Base-by-base conservation (phyloP, 1,140 invertebrate species). In the Drosophila kohkoa region DNA sequence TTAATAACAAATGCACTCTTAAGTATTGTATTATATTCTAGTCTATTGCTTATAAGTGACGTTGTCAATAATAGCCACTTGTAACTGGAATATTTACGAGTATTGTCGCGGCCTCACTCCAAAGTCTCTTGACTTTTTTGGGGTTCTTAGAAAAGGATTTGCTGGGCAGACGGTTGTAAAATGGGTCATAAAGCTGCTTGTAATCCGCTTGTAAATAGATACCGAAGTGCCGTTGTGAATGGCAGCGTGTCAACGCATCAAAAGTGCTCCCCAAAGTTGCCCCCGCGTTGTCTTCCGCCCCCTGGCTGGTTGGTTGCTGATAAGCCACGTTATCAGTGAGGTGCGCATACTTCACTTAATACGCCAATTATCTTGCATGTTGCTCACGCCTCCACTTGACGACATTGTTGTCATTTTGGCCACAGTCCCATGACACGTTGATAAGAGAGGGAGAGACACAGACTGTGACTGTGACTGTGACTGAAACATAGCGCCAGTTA, bases 281-380 rank as follows among this genome's bases (percentile, higher is more conserved):
- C 20, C 20, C 20, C 20, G 20, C 20, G 20, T 25, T 25, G 7
- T 7, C 5, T 5, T 0, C 1, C 20, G 25, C 7, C 20, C 16
- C 8, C 20, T 13, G 41, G 3, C 3, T 4, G 16, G 0, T 10
- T 25, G 7, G 15, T 20, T 7, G 16, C 20, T 54, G 80, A 87
- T 88, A 88, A 88, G 76, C 43, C 32, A 64, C 77, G 52, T 71
- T 88, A 88, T 87, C 83, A 8, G 3, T 0, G 28, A 11, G 38
- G 10, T 48, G 55, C 32, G 51, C 67, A 73, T 67, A 86, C 72
- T 87, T 81, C 30, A 65, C 67, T 79, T 86, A 86, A 76, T 79
- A 79, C 32, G 68, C 38, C 83, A 82, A 82, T 87, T 88, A 88
- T 88, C 79, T 76, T 13, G 6, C 35, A 10, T 32, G 43, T 48